Evolutionary conservation across 53 echinoderm and acorn worm genomes (phyloP).

Genomic region (Paracentrotus lividus): DNA sequence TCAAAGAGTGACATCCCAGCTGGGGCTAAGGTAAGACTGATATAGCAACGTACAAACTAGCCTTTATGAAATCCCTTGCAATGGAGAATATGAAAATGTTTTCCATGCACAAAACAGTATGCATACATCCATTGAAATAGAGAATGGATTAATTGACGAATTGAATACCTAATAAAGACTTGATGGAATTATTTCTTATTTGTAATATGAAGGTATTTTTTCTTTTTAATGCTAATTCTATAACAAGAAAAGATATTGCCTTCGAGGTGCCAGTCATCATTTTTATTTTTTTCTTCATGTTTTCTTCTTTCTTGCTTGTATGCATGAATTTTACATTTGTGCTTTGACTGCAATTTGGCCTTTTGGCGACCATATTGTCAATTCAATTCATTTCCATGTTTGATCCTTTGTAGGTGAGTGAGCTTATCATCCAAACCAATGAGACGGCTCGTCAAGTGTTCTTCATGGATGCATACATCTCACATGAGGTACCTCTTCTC

Average conservation of each 20-base stretch:
- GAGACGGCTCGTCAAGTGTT: constrained; percentile 95
- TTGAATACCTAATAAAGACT: neutral
- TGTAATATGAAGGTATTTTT: neutral
- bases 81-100: too few relatives aligned
- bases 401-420: constrained; percentile 81
- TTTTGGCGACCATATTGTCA: too few relatives aligned
- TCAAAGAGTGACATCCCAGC: constrained; percentile 82
- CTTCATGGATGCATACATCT: constrained; percentile 94
- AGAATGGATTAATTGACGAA: too few relatives aligned
- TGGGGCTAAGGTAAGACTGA: constrained; percentile 84
- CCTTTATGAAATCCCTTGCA: too few relatives aligned
- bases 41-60: neutral
- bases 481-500: constrained; percentile 87
- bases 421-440: constrained; percentile 98
- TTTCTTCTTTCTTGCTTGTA: too few relatives aligned
- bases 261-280: too few relatives aligned
- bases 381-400: neutral
- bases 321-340: too few relatives aligned
- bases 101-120: too few relatives aligned
- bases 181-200: neutral
- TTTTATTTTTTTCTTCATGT: too few relatives aligned
- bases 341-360: too few relatives aligned
- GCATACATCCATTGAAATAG: too few relatives aligned
- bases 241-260: neutral
- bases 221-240: neutral